Evolutionary conservation across 2,888 invertebrate genomes (phyloP).

Genomic region (Helleia helle): DNA sequence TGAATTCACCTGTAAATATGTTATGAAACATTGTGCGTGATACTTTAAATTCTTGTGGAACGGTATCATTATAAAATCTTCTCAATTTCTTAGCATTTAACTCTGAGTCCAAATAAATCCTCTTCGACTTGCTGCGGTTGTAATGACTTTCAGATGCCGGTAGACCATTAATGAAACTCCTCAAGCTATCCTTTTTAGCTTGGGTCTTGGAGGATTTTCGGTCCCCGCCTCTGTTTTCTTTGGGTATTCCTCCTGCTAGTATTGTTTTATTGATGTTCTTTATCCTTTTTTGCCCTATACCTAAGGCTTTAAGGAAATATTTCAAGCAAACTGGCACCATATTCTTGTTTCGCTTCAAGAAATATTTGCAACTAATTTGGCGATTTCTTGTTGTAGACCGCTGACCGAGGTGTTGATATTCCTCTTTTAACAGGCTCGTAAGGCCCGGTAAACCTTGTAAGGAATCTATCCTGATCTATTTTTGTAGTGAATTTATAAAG

Average conservation of each 20-base stretch:
- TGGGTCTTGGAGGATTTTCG: slow-evolving; percentile 19
- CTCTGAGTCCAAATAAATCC: slow-evolving; percentile 23
- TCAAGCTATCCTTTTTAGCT: slow-evolving; percentile 23
- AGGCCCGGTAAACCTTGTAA: no score
- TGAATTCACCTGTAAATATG: slow-evolving; percentile 22
- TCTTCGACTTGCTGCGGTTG: slow-evolving; percentile 24
- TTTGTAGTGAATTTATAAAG: no score
- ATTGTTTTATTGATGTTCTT: no score
- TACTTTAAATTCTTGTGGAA: slow-evolving; percentile 16
- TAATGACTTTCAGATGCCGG: slow-evolving; percentile 27
- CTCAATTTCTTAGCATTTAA: slow-evolving; percentile 23
- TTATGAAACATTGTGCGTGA: slow-evolving; percentile 19
- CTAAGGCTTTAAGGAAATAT: no score
- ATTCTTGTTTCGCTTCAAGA: no score
- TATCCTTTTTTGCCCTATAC: no score
- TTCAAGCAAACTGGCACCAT: no score
- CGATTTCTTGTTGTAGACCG: no score
- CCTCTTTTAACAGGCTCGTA: no score
- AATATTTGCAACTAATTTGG: no score
- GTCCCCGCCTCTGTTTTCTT: slow-evolving; percentile 24
- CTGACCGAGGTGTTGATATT: no score
- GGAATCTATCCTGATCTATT: no score
- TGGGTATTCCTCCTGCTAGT: slow-evolving; percentile 14
- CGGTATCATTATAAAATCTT: slow-evolving; percentile 25
- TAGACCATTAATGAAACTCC: slow-evolving; percentile 21